Percentiles rank a stretch among this genome's conserved stretches.
Evolutionary conservation across 2,797 vertebrate species (phyloP).

Genomic region (Coreius guichenoti): DNA sequence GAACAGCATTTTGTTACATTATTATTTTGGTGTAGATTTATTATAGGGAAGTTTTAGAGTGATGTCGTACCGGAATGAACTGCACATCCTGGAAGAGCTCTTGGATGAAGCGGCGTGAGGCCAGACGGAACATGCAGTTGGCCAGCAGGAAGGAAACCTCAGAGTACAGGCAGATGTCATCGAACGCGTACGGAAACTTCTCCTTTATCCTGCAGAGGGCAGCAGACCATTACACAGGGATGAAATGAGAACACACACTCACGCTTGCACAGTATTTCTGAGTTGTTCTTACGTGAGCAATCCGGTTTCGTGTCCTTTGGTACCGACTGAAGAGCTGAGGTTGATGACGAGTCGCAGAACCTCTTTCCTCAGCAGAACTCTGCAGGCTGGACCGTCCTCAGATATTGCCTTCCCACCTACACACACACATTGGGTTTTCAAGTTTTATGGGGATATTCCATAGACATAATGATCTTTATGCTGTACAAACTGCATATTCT

Average conservation of each 20-base stretch:
- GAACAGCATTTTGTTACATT: neutral
- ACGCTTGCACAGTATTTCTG: neutral
- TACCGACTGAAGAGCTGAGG: conserved; percentile 87
- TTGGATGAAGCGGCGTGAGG: conserved; percentile 86
- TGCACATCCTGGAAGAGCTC: conserved; percentile 89
- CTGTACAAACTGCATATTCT: neutral
- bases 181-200: conserved; percentile 87
- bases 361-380: conserved; percentile 86
- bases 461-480: neutral
- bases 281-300: conserved; percentile 84
- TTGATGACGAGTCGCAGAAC: conserved; percentile 86
- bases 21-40: neutral
- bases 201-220: conserved; percentile 82
- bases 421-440: neutral
- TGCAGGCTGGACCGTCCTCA: conserved; percentile 84
- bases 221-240: neutral
- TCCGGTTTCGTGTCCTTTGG: conserved; percentile 87
- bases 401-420: conserved; percentile 84
- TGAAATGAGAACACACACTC: neutral
- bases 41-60: neutral
- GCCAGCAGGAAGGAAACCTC: conserved; percentile 86
- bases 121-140: conserved; percentile 85
- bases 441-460: neutral
- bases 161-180: conserved; percentile 88
- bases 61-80: conserved; percentile 78